Evolutionary conservation across 2,113 vertebrate species (phyloP).

Genomic region (Sceloporus tristichus): DNA sequence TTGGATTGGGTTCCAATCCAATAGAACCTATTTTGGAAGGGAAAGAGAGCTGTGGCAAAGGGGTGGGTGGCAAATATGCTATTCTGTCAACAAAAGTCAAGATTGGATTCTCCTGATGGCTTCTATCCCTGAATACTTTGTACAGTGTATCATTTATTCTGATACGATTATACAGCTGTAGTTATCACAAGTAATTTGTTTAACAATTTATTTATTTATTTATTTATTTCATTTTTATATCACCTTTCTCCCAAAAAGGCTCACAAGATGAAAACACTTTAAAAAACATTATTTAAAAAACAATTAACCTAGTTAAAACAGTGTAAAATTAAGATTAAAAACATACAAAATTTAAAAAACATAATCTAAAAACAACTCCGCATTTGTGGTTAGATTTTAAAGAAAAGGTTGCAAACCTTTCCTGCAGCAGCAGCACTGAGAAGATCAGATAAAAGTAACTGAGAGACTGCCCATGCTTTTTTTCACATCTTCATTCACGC

Average conservation of each 20-base stretch:
- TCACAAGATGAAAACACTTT: no score
- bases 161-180: not conserved
- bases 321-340: no score
- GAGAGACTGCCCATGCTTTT: not conserved
- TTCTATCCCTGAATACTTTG: not conserved
- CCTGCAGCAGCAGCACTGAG: not conserved
- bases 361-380: not conserved
- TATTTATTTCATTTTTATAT: no score
- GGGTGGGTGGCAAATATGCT: no score
- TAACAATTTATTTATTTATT: no score
- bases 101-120: not conserved
- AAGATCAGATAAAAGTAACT: not conserved
- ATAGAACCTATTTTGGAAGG: no score
- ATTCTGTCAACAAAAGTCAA: no score
- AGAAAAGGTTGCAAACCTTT: not conserved
- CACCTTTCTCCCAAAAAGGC: no score
- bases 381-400: slow-evolving; percentile 19
- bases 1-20: not conserved
- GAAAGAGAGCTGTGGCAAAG: no score
- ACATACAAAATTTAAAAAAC: not conserved
- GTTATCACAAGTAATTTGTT: not conserved
- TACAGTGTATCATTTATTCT: not conserved
- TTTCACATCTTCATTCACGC: not conserved
- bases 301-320: no score
- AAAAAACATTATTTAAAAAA: no score